Percentiles rank a stretch among this genome's conserved stretches.
Evolutionary conservation across 2,113 vertebrate species (phyloP).

Genomic region (Phrynosoma blainvillii): DNA sequence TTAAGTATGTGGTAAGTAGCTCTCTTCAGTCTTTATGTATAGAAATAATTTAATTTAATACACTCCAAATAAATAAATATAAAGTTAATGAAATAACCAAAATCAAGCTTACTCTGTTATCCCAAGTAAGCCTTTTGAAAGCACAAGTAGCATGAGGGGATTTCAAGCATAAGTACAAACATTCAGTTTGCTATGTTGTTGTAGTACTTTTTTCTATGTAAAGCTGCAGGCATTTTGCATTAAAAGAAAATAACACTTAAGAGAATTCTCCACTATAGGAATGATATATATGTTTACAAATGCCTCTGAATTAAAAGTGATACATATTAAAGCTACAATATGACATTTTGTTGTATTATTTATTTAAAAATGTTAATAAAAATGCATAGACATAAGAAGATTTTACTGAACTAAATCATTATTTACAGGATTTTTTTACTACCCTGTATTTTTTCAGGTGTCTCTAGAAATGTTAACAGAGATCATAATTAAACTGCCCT

Average conservation of each 20-base stretch:
- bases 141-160: neutral
- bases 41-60: neutral
- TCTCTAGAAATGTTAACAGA: conserved; percentile 20
- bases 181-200: neutral
- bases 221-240: neutral
- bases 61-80: neutral
- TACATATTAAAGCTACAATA: conserved; percentile 45
- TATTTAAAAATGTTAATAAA: neutral
- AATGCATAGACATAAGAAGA: neutral
- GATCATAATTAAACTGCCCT: conserved; percentile 1
- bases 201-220: neutral
- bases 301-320: conserved; percentile 1
- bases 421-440: neutral
- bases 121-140: neutral
- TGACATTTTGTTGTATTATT: neutral
- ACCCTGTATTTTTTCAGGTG: neutral
- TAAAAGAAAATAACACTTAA: neutral
- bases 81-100: neutral
- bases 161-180: conserved; percentile 4
- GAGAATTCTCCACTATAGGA: neutral
- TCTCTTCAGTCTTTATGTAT: neutral
- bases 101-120: neutral
- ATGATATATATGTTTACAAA: neutral
- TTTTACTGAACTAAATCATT: neutral
- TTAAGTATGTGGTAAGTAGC: neutral